These are phyloP conservation scores for Rattus rattus DNA, from an alignment of 2,113 vertebrate genomes.

Conservation along the genomic window DNA sequence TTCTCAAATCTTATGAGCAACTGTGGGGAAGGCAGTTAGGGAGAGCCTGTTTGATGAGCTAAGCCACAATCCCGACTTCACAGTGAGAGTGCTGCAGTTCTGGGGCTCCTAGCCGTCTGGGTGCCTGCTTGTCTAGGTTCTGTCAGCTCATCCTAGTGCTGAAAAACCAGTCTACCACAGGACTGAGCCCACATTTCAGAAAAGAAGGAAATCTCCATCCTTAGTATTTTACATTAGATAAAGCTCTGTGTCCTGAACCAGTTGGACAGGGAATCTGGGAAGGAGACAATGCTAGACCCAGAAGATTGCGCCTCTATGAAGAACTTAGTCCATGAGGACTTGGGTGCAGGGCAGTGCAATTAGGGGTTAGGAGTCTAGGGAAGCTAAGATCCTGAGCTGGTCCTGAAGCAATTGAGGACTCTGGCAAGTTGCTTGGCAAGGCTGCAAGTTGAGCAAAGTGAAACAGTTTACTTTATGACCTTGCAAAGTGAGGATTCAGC, in stretches of 20 bases:
- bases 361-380: not conserved
- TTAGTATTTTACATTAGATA: not conserved
- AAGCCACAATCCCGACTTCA: rapidly evolving
- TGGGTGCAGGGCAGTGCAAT: too few relatives aligned
- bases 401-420: too few relatives aligned
- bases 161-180: not conserved
- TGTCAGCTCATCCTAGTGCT: not conserved
- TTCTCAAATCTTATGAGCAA: not conserved
- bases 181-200: not conserved
- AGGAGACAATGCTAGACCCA: not conserved
- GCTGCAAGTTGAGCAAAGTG: too few relatives aligned
- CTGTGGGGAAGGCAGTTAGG: too few relatives aligned
- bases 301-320: not conserved
- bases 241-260: too few relatives aligned
- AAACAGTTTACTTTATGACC: not conserved
- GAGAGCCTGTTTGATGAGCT: too few relatives aligned
- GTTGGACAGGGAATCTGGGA: not conserved
- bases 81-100: not conserved
- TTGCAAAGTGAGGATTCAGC: not conserved
- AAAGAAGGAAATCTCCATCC: not conserved
- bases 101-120: not conserved
- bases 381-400: too few relatives aligned
- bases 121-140: not conserved
- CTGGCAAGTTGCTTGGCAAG: too few relatives aligned
- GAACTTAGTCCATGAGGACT: not conserved